A percentile compares a stretch with the other conserved stretches of the same genome.
Conservation (phyloP, 2,888 invertebrate species). For the Diarsia rubi region DNA sequence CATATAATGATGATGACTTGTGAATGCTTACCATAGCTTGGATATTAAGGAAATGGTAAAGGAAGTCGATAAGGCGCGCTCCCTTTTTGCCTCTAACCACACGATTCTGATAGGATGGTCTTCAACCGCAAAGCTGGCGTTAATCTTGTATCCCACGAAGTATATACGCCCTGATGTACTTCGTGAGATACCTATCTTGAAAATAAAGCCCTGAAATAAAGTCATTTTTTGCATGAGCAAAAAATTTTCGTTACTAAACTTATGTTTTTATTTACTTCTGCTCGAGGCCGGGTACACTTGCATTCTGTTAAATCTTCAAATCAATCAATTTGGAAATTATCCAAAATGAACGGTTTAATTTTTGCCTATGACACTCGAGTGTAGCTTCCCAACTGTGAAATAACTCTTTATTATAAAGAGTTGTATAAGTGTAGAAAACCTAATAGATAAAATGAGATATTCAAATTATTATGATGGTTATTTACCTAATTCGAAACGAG, state of each 20-base stretch:
- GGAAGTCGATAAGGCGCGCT: constrained; percentile 64
- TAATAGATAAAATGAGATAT: background rate
- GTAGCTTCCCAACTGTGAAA: background rate
- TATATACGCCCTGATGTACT: constrained; percentile 10
- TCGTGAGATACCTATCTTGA: background rate
- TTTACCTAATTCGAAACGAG: background rate
- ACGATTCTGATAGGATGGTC: constrained; percentile 40
- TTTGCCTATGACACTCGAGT: background rate
- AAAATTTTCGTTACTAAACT: background rate
- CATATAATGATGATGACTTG: constrained; percentile 64
- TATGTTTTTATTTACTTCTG: background rate
- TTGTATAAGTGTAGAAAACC: too few species aligned
- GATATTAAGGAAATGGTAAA: constrained; percentile 72
- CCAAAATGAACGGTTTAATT: background rate
- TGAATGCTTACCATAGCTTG: constrained; percentile 49
- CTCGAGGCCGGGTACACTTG: background rate
- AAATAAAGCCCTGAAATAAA: too few species aligned
- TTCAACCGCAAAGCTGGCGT: constrained; percentile 58
- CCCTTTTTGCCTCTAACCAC: constrained; percentile 60
- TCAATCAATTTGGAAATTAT: too few species aligned
- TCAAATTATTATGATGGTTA: background rate
- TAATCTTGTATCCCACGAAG: constrained; percentile 60
- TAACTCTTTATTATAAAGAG: background rate
- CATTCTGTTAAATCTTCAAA: too few species aligned
- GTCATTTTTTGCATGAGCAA: background rate